phyloP scores from a whole-genome alignment of 2,888 invertebrate genomes.

The Oscheius sp. region DNA sequence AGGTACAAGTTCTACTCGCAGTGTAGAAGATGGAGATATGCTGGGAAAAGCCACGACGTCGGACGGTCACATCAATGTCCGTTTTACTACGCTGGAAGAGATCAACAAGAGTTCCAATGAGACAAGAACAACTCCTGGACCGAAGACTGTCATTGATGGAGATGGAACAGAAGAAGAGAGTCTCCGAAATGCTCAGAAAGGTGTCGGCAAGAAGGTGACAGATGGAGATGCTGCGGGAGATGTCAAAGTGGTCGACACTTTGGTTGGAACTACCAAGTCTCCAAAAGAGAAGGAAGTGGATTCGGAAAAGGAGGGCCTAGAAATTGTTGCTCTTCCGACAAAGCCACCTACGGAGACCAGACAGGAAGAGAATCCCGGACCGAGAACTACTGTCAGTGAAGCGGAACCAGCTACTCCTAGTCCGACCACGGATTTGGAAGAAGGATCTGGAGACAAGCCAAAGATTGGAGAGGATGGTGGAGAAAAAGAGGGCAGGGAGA shows the following conservation, averaged over 20 bases:
- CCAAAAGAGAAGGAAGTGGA: constrained; percentile 8
- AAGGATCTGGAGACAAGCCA: constrained; percentile 23
- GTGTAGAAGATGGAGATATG: constrained; percentile 28
- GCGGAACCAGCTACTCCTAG: constrained; percentile 5
- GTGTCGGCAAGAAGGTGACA: not conserved
- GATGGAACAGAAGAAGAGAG: not conserved
- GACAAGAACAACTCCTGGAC: constrained; percentile 1
- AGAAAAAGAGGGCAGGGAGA: constrained; percentile 2
- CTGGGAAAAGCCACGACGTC: constrained; percentile 12
- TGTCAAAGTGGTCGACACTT: constrained; percentile 19
- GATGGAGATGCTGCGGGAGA: constrained; percentile 22
- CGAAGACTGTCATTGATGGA: constrained; percentile 22
- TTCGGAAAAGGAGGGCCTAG: constrained; percentile 40
- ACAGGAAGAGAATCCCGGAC: not conserved
- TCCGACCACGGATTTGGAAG: not conserved
- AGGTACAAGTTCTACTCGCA: not conserved
- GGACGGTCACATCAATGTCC: constrained; percentile 24
- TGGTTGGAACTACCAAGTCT: constrained; percentile 1
- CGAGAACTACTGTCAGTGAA: not conserved
- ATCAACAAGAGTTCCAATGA: not conserved
- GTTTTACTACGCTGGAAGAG: constrained; percentile 24
- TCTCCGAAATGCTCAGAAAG: not conserved
- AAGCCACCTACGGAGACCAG: constrained; percentile 5
- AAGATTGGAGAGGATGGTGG: constrained; percentile 8
- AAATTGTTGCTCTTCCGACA: constrained; percentile 36